These are phyloP conservation scores for Etheostoma perlongum DNA, from an alignment of 2,797 vertebrate species.

Conservation along the genomic window DNA sequence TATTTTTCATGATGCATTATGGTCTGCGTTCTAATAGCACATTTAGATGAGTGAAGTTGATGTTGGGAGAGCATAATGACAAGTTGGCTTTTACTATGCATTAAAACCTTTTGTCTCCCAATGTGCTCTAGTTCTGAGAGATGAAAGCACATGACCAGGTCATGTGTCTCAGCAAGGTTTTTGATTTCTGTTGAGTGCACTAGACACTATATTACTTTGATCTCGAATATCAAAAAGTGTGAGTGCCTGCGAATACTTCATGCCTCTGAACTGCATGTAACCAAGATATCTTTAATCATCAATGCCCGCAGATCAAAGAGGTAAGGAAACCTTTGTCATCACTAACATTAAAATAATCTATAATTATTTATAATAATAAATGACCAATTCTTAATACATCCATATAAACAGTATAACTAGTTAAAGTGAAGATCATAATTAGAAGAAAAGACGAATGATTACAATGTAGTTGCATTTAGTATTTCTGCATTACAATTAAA, in stretches of 20 bases:
- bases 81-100: slow-evolving; percentile 20
- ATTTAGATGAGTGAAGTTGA: slow-evolving; percentile 1
- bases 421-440: not conserved
- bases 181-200: slow-evolving; percentile 31
- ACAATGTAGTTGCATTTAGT: not conserved
- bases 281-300: slow-evolving; percentile 18
- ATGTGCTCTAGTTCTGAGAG: slow-evolving; percentile 24
- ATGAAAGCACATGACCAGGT: slow-evolving; percentile 59
- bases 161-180: slow-evolving; percentile 24
- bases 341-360: slow-evolving; percentile 3
- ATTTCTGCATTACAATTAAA: not conserved
- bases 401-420: not conserved
- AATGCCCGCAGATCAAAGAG: slow-evolving; percentile 12
- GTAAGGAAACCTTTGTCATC: slow-evolving; percentile 1
- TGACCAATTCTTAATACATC: not conserved
- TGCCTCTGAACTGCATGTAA: not conserved
- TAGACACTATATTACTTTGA: slow-evolving; percentile 56
- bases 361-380: too few species aligned
- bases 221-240: slow-evolving; percentile 57
- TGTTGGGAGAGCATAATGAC: slow-evolving; percentile 13
- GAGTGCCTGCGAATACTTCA: slow-evolving; percentile 10
- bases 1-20: not conserved
- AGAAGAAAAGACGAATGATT: not conserved
- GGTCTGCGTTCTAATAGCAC: not conserved
- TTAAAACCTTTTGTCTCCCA: slow-evolving; percentile 16